These are phyloP conservation scores for Drosophila sucinea DNA, from an alignment of 1,140 invertebrate species.

Conservation along the genomic window DNA sequence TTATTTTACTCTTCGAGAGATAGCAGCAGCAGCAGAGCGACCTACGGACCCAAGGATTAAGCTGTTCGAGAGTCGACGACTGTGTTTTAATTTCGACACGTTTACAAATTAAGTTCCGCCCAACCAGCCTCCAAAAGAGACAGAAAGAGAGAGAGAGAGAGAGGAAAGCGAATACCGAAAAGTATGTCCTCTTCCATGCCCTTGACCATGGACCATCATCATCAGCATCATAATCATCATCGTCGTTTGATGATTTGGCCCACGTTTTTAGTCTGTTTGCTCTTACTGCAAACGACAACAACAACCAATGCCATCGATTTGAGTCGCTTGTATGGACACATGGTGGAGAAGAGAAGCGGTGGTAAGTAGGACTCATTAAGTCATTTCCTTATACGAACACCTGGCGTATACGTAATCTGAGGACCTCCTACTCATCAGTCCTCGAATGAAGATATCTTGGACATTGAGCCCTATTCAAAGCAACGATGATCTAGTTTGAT, in stretches of 20 bases:
- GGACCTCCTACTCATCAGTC: background rate
- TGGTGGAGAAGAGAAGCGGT: conserved; percentile 82
- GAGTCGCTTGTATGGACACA: conserved; percentile 82
- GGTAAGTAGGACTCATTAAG: conserved; percentile 40
- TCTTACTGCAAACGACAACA: conserved; percentile 56
- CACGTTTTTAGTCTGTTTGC: conserved; percentile 59
- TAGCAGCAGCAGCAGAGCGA: background rate
- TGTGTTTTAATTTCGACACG: conserved; percentile 61
- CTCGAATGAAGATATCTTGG: background rate
- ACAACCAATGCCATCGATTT: conserved; percentile 80
- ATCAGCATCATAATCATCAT: conserved; percentile 15
- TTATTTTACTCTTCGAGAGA: conserved; percentile 15
- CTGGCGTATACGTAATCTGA: conserved; percentile 19
- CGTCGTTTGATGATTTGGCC: conserved; percentile 66
- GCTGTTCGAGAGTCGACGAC: conserved; percentile 11
- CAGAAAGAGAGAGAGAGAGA: background rate
- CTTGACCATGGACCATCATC: conserved; percentile 56
- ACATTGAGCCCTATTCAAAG: background rate
- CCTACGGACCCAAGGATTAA: conserved; percentile 1
- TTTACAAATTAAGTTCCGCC: conserved; percentile 21
- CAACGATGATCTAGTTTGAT: background rate
- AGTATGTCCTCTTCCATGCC: conserved; percentile 53
- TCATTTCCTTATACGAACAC: conserved; percentile 19
- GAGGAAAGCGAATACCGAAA: background rate
- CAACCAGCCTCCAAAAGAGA: conserved; percentile 9